Evolutionary conservation across 2,797 vertebrate genomes (phyloP).

Genomic region (Coilia nasus): DNA sequence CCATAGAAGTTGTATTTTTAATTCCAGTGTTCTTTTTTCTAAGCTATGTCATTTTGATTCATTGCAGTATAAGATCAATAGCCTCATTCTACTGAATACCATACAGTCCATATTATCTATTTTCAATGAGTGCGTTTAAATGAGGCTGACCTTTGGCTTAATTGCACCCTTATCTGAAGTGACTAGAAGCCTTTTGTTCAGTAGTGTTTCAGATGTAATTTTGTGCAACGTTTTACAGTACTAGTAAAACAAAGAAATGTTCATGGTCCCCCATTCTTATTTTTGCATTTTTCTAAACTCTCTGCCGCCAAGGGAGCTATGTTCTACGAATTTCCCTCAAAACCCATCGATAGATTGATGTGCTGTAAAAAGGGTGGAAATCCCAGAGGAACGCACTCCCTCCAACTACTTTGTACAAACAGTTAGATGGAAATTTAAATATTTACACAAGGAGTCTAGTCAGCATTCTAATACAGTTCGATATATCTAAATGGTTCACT

Average conservation of each 20-base stretch:
- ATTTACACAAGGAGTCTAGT: background rate
- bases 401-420: background rate
- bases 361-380: background rate
- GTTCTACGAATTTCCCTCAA: background rate
- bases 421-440: background rate
- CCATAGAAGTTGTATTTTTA: background rate
- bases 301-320: background rate
- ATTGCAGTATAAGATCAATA: background rate
- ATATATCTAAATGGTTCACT: background rate
- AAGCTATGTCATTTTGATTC: background rate
- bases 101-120: background rate
- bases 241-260: conserved; percentile 30
- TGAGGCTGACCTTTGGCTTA: conserved; percentile 20
- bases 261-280: conserved; percentile 1
- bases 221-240: background rate
- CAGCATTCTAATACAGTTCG: background rate
- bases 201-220: background rate
- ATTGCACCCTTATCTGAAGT: conserved; percentile 41
- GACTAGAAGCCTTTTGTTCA: background rate
- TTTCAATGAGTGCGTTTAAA: background rate
- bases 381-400: background rate
- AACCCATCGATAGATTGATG: conserved; percentile 27
- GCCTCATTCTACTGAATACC: background rate
- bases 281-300: background rate
- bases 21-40: background rate